Evolutionary conservation across 2,888 invertebrate species (phyloP).

Genomic region (Hypena proboscidalis): DNA sequence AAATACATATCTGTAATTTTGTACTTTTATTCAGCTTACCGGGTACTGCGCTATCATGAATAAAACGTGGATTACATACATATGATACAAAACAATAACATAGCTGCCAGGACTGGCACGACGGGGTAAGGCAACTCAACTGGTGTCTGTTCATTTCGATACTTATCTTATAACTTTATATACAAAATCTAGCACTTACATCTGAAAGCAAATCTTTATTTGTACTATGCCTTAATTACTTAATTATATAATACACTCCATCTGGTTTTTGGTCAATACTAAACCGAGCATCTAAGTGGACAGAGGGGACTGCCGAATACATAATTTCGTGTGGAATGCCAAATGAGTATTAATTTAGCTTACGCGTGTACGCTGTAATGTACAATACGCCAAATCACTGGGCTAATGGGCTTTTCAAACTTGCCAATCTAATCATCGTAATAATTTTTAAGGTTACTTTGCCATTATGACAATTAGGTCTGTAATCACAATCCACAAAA

Average conservation of each 20-base stretch:
- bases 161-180: slow-evolving; percentile 45
- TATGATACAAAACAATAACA: slow-evolving; percentile 52
- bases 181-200: slow-evolving; percentile 58
- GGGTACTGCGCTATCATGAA: slow-evolving; percentile 47
- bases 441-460: background rate
- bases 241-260: slow-evolving; percentile 41
- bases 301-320: slow-evolving; percentile 12
- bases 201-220: slow-evolving; percentile 59
- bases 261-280: slow-evolving; percentile 53
- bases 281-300: slow-evolving; percentile 14
- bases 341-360: slow-evolving; percentile 37
- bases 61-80: slow-evolving; percentile 52
- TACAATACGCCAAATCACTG: background rate
- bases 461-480: background rate
- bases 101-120: slow-evolving; percentile 47
- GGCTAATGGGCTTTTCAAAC: background rate
- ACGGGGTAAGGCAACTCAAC: slow-evolving; percentile 71
- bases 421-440: background rate
- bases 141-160: slow-evolving; percentile 57
- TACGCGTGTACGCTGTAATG: background rate
- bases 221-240: slow-evolving; percentile 73
- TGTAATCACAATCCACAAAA: too few relatives aligned
- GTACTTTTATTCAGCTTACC: slow-evolving; percentile 75
- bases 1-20: slow-evolving; percentile 78
- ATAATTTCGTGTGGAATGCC: slow-evolving; percentile 39